Base-by-base conservation (phyloP, 2,113 vertebrate species). In the Ailuropoda melanoleuca region DNA sequence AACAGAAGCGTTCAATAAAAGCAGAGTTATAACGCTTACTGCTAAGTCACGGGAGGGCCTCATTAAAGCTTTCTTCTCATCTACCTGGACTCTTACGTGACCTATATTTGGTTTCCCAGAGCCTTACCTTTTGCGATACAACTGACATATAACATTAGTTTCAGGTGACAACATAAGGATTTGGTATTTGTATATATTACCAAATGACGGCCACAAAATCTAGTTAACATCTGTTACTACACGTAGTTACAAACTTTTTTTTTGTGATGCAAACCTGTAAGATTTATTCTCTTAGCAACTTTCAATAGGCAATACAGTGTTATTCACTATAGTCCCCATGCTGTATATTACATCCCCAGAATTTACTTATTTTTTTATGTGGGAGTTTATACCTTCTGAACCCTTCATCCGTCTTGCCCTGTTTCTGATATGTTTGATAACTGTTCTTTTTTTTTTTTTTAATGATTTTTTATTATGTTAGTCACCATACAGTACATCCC, bases 21-120 rank as follows among this genome's bases (percentile, higher is more conserved):
- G 60, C 6, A 26, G 17, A 24, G 43, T 34, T 31, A 26, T 0
- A 17, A n/a, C 23, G n/a, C 58, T 0, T 0, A 8, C 50, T 6
- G 0, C 29, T 19, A 46, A 88, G 84, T 78, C 9, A 43, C 13
- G 75, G 64, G 29, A 37, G 34, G 37, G 21, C 80, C 8, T 88
- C 93, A 21, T 1, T 13, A 64, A 4, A 3, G 18, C 70, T 53
- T 55, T 37, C 19, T 70, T 84, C 43, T 88, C 39, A 48, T 53
- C 55, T 29, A 4, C 74, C 23, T n/a, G 37, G 17, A 26, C 50
- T 70, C n/a, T 64, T 70, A 60, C 26, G n/a, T 34, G 18, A 72
- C 39, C 39, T 39, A 24, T 12, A 39, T 24, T 70, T 46, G 24
- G 80, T 58, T 90, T 91, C 34, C 39, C 1, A 37, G 68, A 83